A percentile compares a stretch with the other conserved stretches of the same genome.
These are phyloP conservation scores for Labia minor DNA, from an alignment of 2,888 invertebrate genomes.

Conservation along the genomic window DNA sequence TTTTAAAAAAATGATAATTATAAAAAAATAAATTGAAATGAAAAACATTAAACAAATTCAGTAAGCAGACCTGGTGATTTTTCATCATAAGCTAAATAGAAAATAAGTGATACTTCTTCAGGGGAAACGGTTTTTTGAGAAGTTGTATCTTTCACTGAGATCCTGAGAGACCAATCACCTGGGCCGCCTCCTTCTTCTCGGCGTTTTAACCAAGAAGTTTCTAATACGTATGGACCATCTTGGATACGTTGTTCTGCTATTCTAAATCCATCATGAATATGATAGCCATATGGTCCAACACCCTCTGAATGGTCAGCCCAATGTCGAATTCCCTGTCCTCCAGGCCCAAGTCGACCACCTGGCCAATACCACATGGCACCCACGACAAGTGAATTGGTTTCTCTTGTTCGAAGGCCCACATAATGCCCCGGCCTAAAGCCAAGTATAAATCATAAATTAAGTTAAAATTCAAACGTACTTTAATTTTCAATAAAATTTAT, in stretches of 20 bases:
- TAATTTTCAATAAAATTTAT: conserved; percentile 33
- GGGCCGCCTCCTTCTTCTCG: not conserved
- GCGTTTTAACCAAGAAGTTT: not conserved
- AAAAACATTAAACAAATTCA: not conserved
- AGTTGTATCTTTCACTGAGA: not conserved
- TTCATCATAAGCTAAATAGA: conserved; percentile 75
- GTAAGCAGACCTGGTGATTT: conserved; percentile 45
- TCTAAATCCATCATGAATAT: not conserved
- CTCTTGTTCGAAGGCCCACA: conserved; percentile 83
- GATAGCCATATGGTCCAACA: not conserved
- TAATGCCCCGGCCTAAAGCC: conserved; percentile 62
- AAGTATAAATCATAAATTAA: too few relatives aligned
- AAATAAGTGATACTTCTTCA: conserved; percentile 56
- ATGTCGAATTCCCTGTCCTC: conserved; percentile 64
- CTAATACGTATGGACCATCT: not conserved
- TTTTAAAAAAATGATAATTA: not conserved
- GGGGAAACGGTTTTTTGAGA: not conserved
- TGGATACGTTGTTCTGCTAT: not conserved
- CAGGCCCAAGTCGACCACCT: conserved; percentile 45
- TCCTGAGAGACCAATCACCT: not conserved
- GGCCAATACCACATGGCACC: conserved; percentile 97
- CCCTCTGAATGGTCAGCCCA: conserved; percentile 17
- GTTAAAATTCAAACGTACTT: too few relatives aligned
- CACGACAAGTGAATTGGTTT: conserved; percentile 76
- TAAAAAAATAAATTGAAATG: not conserved